Conservation (phyloP, 1,140 invertebrate species). For the Drosophila nebulosa region DNA sequence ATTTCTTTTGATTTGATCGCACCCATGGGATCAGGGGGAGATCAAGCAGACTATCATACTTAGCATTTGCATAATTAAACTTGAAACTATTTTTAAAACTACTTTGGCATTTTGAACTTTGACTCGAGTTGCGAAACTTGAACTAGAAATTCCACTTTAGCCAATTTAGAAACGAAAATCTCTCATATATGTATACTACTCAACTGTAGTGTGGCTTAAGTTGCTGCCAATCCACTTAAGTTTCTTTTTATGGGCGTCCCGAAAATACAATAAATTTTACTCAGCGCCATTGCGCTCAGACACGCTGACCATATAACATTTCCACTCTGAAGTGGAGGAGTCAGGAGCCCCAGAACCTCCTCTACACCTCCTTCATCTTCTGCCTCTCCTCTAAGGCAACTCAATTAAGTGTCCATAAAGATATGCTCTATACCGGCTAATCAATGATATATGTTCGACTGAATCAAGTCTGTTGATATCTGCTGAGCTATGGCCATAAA, state of each 20-base stretch:
- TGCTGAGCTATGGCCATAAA: conserved; percentile 14
- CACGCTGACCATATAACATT: conserved; percentile 1
- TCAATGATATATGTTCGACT: conserved; percentile 61
- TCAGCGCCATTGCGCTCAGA: conserved; percentile 41
- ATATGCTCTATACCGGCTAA: conserved; percentile 69
- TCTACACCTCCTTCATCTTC: background rate
- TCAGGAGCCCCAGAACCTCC: background rate
- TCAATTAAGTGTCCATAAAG: conserved; percentile 78
- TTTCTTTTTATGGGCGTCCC: conserved; percentile 68
- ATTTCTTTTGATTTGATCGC: conserved; percentile 21
- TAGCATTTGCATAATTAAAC: conserved; percentile 67
- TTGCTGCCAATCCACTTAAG: conserved; percentile 65
- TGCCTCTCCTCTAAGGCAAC: conserved; percentile 37
- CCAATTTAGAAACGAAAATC: conserved; percentile 17
- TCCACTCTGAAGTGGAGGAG: conserved; percentile 40
- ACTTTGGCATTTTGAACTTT: conserved; percentile 64
- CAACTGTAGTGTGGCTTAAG: conserved; percentile 30
- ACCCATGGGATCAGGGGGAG: conserved; percentile 38
- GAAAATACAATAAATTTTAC: conserved; percentile 76
- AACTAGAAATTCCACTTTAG: conserved; percentile 72
- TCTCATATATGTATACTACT: background rate
- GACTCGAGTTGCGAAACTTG: conserved; percentile 40
- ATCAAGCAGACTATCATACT: conserved; percentile 13
- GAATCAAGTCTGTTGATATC: background rate
- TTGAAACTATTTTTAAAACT: conserved; percentile 61